Evolutionary conservation across 2,888 invertebrate genomes (phyloP).

Genomic region (Atethmia centrago): DNA sequence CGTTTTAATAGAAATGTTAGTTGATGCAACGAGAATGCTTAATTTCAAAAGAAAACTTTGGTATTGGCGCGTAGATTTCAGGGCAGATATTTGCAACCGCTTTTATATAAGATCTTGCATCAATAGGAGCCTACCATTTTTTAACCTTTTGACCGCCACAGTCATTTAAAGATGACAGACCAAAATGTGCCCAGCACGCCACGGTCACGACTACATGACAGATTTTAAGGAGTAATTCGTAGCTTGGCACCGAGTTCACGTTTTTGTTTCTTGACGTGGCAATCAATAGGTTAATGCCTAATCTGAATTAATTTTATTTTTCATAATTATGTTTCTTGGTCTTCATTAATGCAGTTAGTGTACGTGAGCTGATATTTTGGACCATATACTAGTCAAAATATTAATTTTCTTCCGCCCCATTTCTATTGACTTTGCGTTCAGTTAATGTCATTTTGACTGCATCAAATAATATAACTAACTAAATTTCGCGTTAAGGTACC

Average conservation of each 20-base stretch:
- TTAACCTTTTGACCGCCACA: too few species aligned
- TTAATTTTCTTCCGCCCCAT: neutral
- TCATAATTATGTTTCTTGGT: neutral
- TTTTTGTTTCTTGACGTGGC: too few species aligned
- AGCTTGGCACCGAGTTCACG: too few species aligned
- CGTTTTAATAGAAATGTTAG: slow-evolving; percentile 11
- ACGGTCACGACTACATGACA: too few species aligned
- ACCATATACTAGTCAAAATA: neutral
- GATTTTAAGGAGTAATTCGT: too few species aligned
- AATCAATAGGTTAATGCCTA: too few species aligned
- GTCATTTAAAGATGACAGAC: too few species aligned
- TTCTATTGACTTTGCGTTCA: neutral
- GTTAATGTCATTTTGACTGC: slow-evolving; percentile 35
- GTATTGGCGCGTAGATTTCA: neutral
- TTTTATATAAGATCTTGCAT: neutral
- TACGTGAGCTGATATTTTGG: neutral
- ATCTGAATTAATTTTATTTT: neutral
- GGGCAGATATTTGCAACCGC: neutral
- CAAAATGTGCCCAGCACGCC: too few species aligned
- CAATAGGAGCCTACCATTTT: neutral
- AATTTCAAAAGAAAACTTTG: neutral
- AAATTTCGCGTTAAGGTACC: slow-evolving; percentile 34
- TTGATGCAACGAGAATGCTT: slow-evolving; percentile 31
- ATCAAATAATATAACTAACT: slow-evolving; percentile 32
- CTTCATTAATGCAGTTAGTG: neutral